Base-by-base conservation (phyloP, 2,797 vertebrate species). In the Xenopus petersii region DNA sequence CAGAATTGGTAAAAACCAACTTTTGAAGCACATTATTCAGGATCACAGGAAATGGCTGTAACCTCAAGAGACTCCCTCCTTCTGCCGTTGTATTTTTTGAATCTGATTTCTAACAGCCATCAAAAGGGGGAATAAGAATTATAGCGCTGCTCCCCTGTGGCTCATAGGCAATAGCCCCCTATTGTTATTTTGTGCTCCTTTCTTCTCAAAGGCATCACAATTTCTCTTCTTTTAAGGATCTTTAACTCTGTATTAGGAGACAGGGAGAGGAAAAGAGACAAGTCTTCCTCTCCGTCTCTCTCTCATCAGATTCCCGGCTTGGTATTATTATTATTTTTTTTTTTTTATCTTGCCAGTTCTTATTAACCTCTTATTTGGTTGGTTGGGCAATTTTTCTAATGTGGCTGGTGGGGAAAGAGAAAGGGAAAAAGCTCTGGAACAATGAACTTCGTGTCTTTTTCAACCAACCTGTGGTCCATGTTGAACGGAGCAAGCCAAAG, bases 191-290 rank as follows among this genome's bases (percentile, higher is more conserved):
- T 98, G 95, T 98, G 94, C 93, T 93, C 90, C 93, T 94, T 95
- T 95, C 95, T 97, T 97, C 98, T 98, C 96, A 97, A 95, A 98
- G 94, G 95, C 95, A 93, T 98, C 94, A 94, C 93, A 95, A 95
- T 96, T 93, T 95, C 91, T 91, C 13, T 75, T 65, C 60, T 17
- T 70, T 63, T 62, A 30, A 64, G 95, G 94, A 96, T 98, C 94
- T 96, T 96, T 96, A 99, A 97, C 95, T 97, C 96, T 94, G 93
- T 93, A 96, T 96, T 95, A 95, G 94, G 98, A 94, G 93, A 91
- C 89, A 51, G 49, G 15, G 49, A 51, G 49, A 12, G 49, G 10
- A 15, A 13, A 51, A 95, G 95, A 96, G 94, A 95, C 96, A 97
- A 93, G 93, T 89, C 94, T 94, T 93, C 94, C 93, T 95, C 87